These are phyloP conservation scores for Equus przewalskii DNA, from an alignment of 2,113 vertebrate genomes.

Conservation along the genomic window DNA sequence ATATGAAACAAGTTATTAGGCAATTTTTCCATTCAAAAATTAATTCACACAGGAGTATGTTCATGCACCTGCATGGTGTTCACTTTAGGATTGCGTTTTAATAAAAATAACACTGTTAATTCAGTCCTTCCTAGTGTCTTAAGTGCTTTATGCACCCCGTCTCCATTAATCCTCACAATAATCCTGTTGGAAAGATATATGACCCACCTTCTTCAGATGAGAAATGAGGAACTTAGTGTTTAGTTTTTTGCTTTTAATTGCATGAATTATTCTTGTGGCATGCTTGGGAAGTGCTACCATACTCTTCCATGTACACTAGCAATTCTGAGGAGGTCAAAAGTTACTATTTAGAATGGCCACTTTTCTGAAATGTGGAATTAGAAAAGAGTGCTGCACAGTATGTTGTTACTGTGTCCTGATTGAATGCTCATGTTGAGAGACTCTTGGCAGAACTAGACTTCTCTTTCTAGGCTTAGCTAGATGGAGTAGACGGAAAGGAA, in stretches of 20 bases:
- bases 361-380: background rate
- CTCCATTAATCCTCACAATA: slow-evolving; percentile 3
- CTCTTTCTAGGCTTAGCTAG: background rate
- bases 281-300: background rate
- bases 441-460: background rate
- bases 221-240: slow-evolving; percentile 13
- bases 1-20: slow-evolving; percentile 37
- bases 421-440: background rate
- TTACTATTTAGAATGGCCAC: background rate
- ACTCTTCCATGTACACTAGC: background rate
- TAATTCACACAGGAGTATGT: background rate
- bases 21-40: slow-evolving; percentile 36
- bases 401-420: background rate
- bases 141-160: background rate
- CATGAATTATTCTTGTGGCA: background rate
- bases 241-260: slow-evolving; percentile 42
- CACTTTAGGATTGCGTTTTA: background rate
- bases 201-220: slow-evolving; percentile 1
- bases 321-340: background rate
- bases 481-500: background rate
- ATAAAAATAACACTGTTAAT: background rate
- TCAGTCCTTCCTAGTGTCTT: background rate
- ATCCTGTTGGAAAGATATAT: background rate
- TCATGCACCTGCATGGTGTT: background rate
- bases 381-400: background rate